Evolutionary conservation across 2,888 invertebrate genomes (phyloP).

Genomic region (Napeogenes sylphis): DNA sequence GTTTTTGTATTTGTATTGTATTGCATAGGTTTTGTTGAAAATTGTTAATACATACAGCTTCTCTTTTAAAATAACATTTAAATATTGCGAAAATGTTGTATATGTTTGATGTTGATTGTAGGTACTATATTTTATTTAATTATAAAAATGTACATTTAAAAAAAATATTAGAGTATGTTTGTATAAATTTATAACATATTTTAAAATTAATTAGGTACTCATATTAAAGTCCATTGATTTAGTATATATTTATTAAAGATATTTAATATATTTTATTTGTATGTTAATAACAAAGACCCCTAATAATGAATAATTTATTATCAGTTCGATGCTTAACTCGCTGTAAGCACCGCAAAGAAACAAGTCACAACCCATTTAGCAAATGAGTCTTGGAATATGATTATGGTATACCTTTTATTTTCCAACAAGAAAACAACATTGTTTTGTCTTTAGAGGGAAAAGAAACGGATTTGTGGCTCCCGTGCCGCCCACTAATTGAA

Average conservation of each 20-base stretch:
- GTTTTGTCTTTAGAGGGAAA: conserved; percentile 57
- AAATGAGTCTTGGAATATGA: conserved; percentile 64
- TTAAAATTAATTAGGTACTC: too few species aligned
- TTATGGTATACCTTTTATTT: conserved; percentile 46
- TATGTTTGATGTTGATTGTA: too few species aligned
- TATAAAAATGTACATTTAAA: too few species aligned
- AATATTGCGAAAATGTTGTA: not conserved
- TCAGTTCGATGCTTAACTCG: too few species aligned
- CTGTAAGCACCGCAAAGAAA: conserved; percentile 11
- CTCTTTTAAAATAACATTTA: not conserved
- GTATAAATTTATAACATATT: too few species aligned
- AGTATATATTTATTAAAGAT: too few species aligned
- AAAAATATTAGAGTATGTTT: too few species aligned
- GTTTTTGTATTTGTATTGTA: conserved; percentile 1
- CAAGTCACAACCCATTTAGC: conserved; percentile 49
- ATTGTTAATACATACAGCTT: not conserved
- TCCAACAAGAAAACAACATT: conserved; percentile 49
- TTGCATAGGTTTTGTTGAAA: not conserved
- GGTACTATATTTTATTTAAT: too few species aligned
- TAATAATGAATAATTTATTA: not conserved
- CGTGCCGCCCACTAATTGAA: conserved; percentile 69
- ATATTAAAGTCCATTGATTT: too few species aligned
- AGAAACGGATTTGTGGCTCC: conserved; percentile 60
- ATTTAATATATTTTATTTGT: too few species aligned
- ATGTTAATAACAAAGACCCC: not conserved